Percentiles rank a stretch among this genome's conserved stretches.
phyloP scores from a whole-genome alignment of 1,140 invertebrate species.

The Nasonia vitripennis region DNA sequence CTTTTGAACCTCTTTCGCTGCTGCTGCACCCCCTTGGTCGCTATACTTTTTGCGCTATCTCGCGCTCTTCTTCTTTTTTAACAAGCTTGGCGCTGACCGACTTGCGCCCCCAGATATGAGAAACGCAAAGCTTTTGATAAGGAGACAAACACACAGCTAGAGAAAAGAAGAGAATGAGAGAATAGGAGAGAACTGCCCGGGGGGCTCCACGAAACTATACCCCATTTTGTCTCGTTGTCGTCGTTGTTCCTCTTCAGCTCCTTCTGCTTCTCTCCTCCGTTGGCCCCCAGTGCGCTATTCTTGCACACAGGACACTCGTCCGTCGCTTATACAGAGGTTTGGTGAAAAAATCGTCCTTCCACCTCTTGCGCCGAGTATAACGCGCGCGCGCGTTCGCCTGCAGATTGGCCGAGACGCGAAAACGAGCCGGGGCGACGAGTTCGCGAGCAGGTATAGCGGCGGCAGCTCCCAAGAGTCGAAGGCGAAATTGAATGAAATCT shows the following conservation, averaged over 20 bases:
- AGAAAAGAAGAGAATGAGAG: not conserved
- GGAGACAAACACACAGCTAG: conserved; percentile 1
- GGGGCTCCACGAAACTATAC: conserved; percentile 10
- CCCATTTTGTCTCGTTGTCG: not conserved
- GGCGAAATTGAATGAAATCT: conserved; percentile 37
- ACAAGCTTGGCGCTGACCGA: not conserved
- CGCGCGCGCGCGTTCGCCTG: not conserved
- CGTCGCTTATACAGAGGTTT: too few species aligned
- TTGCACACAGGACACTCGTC: not conserved
- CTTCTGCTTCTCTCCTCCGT: not conserved
- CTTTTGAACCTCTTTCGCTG: not conserved
- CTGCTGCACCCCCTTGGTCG: not conserved
- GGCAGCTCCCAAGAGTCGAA: not conserved
- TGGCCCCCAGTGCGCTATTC: not conserved
- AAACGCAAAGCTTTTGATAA: conserved; percentile 23
- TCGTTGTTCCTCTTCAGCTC: not conserved
- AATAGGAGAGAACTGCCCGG: not conserved
- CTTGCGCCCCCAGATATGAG: not conserved
- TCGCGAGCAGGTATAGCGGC: not conserved
- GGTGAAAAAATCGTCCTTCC: not conserved
- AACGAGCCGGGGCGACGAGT: not conserved
- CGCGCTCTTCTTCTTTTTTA: not conserved
- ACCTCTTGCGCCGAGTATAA: too few species aligned
- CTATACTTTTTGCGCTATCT: not conserved
- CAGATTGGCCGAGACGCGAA: not conserved